Conservation (phyloP, 1,140 invertebrate genomes). For the Drosophila insularis region DNA sequence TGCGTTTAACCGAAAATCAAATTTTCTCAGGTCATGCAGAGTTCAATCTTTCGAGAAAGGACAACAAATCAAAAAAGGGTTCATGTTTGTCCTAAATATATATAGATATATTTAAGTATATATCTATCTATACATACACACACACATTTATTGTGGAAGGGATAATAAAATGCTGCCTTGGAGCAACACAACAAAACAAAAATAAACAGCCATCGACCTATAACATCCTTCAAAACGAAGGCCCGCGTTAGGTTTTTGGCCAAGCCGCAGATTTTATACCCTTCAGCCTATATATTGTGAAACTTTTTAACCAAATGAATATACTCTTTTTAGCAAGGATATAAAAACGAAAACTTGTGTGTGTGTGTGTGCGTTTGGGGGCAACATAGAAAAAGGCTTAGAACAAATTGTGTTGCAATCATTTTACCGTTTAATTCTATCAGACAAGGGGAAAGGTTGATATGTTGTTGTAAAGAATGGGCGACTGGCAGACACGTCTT, state of each 20-base stretch:
- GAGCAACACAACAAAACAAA: slow-evolving; percentile 36
- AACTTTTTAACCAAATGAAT: not conserved
- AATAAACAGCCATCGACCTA: slow-evolving; percentile 65
- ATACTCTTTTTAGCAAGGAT: not conserved
- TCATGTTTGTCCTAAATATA: slow-evolving; percentile 73
- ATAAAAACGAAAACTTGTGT: not conserved
- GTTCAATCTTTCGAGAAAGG: slow-evolving; percentile 72
- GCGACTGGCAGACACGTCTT: not conserved
- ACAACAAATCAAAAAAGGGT: slow-evolving; percentile 64
- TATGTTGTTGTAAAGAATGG: not conserved
- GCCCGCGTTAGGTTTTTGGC: not conserved
- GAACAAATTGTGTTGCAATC: slow-evolving; percentile 9
- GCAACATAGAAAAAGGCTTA: slow-evolving; percentile 1
- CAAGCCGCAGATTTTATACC: not conserved
- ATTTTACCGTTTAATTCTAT: slow-evolving; percentile 11
- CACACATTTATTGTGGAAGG: slow-evolving; percentile 60
- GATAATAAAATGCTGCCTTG: slow-evolving; percentile 63
- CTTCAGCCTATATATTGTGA: not conserved
- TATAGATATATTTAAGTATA: not conserved
- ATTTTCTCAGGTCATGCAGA: slow-evolving; percentile 55
- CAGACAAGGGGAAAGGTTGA: not conserved
- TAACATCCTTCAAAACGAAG: slow-evolving; percentile 50
- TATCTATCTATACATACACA: slow-evolving; percentile 22
- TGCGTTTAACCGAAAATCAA: slow-evolving; percentile 78
- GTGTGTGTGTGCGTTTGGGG: not conserved